phyloP scores from a whole-genome alignment of 2,797 vertebrate species.

The Myotis daubentonii region DNA sequence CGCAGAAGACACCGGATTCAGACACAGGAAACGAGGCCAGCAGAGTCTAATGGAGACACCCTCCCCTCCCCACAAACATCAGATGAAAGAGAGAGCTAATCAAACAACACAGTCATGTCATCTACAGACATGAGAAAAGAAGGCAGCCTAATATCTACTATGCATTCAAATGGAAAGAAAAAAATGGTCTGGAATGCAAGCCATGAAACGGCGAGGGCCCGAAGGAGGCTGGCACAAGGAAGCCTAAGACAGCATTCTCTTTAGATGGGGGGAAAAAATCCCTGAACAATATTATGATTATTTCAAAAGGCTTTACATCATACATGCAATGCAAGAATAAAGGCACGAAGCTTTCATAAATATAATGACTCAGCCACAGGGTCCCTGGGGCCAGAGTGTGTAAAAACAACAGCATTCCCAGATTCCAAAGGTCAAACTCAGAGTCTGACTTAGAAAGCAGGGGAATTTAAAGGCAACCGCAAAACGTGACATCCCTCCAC shows the following conservation, averaged over 20 bases:
- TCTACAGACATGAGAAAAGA: not conserved
- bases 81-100: conserved; percentile 18
- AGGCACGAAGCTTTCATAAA: not conserved
- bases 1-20: not conserved
- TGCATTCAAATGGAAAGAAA: conserved; percentile 6
- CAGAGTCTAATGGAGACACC: not conserved
- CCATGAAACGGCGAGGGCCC: not conserved
- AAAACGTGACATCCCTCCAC: conserved; percentile 46
- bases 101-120: not conserved
- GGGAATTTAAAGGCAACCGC: conserved; percentile 37
- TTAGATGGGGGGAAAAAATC: not conserved
- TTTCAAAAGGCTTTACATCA: not conserved
- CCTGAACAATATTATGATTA: not conserved
- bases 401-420: conserved; percentile 16
- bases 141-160: not conserved
- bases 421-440: conserved; percentile 44
- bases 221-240: not conserved
- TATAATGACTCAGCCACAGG: not conserved
- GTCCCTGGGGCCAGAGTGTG: not conserved
- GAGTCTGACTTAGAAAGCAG: not conserved
- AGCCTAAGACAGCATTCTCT: not conserved
- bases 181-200: not conserved
- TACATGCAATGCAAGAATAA: not conserved
- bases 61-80: not conserved
- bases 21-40: not conserved